Evolutionary conservation across 2,113 vertebrate genomes (phyloP).

Genomic region (Microcebus ravelobensis): DNA sequence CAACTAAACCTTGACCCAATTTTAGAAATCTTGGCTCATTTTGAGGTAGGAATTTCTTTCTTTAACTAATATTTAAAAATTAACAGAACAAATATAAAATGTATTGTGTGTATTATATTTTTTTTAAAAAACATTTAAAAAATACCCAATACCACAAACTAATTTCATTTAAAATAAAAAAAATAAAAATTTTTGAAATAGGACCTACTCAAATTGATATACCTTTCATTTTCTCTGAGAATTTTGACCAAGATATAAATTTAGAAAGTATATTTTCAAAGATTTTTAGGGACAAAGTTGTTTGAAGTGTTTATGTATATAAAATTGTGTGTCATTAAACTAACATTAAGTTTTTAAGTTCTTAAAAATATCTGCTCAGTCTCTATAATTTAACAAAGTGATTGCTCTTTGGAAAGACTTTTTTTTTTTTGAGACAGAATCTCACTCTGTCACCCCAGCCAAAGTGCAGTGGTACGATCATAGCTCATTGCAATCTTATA

Average conservation of each 20-base stretch:
- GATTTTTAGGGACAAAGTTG: not conserved
- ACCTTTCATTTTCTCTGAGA: not conserved
- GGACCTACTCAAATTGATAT: not conserved
- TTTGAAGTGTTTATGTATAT: not conserved
- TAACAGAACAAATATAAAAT: not conserved
- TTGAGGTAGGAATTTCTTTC: not conserved
- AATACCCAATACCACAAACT: not conserved
- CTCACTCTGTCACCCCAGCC: no score
- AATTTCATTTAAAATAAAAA: not conserved
- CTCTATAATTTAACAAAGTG: not conserved
- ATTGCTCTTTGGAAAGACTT: not conserved
- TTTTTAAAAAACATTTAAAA: not conserved
- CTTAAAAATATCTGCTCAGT: not conserved
- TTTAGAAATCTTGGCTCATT: conserved; percentile 28
- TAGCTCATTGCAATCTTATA: no score
- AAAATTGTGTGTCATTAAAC: not conserved
- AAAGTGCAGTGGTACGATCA: no score
- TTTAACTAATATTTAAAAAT: not conserved
- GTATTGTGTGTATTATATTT: not conserved
- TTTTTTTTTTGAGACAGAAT: no score
- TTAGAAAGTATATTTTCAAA: not conserved
- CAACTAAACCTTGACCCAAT: not conserved
- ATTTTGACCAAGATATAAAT: not conserved
- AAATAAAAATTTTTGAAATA: not conserved
- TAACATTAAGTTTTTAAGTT: not conserved